Conservation (phyloP, 2,797 vertebrate genomes). For the Typhlichthys eigenmanni region DNA sequence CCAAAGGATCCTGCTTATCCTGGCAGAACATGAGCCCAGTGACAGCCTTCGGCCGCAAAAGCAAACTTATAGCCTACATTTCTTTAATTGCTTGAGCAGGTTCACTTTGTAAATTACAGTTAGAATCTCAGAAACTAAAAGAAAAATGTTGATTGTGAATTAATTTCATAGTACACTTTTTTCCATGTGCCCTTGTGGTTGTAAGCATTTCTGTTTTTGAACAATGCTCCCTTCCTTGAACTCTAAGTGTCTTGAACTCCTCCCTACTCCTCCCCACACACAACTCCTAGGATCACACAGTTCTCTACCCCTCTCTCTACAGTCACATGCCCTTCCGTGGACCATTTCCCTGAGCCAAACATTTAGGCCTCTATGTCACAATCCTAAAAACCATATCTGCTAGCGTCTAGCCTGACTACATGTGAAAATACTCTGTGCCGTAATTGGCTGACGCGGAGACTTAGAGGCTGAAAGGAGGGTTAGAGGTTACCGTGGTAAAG, state of each 20-base stretch:
- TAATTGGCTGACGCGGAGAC: slow-evolving; percentile 24
- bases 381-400: not conserved
- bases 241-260: too few relatives aligned
- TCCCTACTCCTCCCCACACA: too few relatives aligned
- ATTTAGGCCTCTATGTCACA: not conserved
- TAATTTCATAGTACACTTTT: too few relatives aligned
- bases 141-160: not conserved
- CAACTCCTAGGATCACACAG: too few relatives aligned
- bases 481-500: slow-evolving; percentile 33
- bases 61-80: slow-evolving; percentile 42
- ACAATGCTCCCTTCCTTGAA: too few relatives aligned
- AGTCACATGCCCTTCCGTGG: too few relatives aligned
- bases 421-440: not conserved
- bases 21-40: slow-evolving; percentile 62
- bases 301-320: not conserved
- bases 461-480: slow-evolving; percentile 24
- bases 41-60: slow-evolving; percentile 44
- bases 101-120: slow-evolving; percentile 20
- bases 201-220: too few relatives aligned
- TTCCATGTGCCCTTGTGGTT: too few relatives aligned
- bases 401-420: not conserved
- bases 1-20: slow-evolving; percentile 63
- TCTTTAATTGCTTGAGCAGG: slow-evolving; percentile 55
- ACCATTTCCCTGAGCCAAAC: too few relatives aligned
- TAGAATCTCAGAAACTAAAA: slow-evolving; percentile 8